These are phyloP conservation scores for Salmo trutta DNA, from an alignment of 2,797 vertebrate species.

Conservation along the genomic window DNA sequence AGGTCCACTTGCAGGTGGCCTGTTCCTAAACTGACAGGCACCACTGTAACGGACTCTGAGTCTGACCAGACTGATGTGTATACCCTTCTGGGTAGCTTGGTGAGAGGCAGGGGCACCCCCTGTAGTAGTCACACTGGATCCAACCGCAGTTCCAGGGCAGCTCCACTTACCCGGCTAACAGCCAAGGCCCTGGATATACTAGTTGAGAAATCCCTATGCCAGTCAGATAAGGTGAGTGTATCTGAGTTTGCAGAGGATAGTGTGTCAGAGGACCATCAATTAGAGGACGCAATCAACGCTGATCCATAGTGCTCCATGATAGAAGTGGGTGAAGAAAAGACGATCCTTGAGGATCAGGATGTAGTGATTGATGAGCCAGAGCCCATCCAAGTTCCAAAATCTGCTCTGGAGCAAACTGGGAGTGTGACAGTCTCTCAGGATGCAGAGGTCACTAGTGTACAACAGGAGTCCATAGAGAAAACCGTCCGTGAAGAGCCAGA, in stretches of 20 bases:
- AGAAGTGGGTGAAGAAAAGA: constrained; percentile 41
- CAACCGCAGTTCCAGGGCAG: constrained; percentile 41
- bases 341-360: constrained; percentile 17
- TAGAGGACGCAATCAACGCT: constrained; percentile 53
- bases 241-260: constrained; percentile 22
- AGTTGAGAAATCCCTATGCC: background rate
- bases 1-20: constrained; percentile 28
- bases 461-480: background rate
- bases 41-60: constrained; percentile 53
- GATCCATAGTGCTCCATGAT: constrained; percentile 56
- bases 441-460: background rate
- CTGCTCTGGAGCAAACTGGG: background rate
- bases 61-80: constrained; percentile 46
- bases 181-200: constrained; percentile 8
- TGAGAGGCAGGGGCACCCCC: constrained; percentile 55
- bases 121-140: constrained; percentile 72
- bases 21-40: background rate
- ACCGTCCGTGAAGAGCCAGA: background rate
- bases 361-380: background rate
- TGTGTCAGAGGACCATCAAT: constrained; percentile 43
- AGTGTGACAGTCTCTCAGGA: background rate
- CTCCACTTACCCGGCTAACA: constrained; percentile 14
- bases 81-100: constrained; percentile 40
- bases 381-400: background rate
- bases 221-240: constrained; percentile 5